Base-by-base conservation (phyloP, 2,113 vertebrate species). In the Alosa alosa region DNA sequence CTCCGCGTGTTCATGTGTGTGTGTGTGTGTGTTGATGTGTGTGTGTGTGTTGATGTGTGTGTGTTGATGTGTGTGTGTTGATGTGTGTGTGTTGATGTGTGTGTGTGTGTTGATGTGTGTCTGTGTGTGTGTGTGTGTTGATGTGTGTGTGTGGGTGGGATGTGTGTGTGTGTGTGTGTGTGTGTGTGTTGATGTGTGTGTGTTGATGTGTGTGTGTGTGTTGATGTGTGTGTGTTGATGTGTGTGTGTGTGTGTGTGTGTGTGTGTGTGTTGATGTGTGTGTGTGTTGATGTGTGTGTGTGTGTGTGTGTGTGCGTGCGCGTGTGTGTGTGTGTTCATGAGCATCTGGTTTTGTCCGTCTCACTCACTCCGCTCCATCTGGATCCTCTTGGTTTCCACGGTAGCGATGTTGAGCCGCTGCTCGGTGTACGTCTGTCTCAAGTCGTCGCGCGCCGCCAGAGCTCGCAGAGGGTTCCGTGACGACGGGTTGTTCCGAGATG, bases 391-490 rank as follows among this genome's bases (percentile, higher is more conserved):
- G 82, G 94, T 90, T 91, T 96, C 96, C 87, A 96, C 84, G 0
- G 91, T 90, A 50, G 95, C 95, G 45, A 96, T 91, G 6, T 96
- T 96, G 11, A 96, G 94, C 86, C 96, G 93, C 88, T 96, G 95
- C 78, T 96, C 96, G 0, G 94, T 96, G 91, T 96, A 96, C 83
- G 91, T 94, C 91, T 94, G 94, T 0, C 92, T 92, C 87, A 96
- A 90, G 92, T 96, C 96, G 0, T 93, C 93, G 4, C 96, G 94
- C 9, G 94, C 94, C 3, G 96, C 96, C 87, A 96, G 90, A n/a
- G 94, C 94, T 46, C 92, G 89, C 83, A 96, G 92, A 75, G 96
- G 96, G 87, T 96, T 96, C 89, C 93, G 95, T 36, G 96, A 96
- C 86, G 93, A 93, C 86, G 94, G 93, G 18, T 94, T 95, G 57